Evolutionary conservation across 2,797 vertebrate genomes (phyloP), one percentile per base, ranked within the genome.

Genomic region (Astyanax mexicanus): DNA sequence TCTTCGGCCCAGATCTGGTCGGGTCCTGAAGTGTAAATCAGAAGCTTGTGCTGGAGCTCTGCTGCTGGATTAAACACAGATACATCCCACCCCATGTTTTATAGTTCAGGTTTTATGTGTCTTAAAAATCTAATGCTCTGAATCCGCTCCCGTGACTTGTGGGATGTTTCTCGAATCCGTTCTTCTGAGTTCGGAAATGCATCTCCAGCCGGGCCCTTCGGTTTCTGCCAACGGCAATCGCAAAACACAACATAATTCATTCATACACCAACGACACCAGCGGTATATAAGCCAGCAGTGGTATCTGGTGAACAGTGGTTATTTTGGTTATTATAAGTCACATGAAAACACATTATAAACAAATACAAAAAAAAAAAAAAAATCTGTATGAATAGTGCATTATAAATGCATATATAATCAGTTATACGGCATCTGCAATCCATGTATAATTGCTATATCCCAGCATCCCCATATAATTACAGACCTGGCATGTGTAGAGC

Each of bases 61-160:
- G 29, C 2, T 62, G 60, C 15, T 19, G 60, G 60, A 62, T 62
- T 62, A 62, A 23, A 62, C 37, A 1, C 4, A 11, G 74, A 42
- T 44, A 25, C 12, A 4, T 52, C 49, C 49, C 49, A 54, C 49
- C 66, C 42, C 40, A 70, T 54, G 74, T 69, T 57, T 73, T 70
- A 74, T 65, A 51, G 66, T 60, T 57, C 47, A 45, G 29, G 55
- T 64, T 57, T 44, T 32, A 27, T 61, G 47, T 69, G 57, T 60
- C 69, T 69, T 64, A 64, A 25, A 32, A 62, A 10, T 47, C 13
- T 42, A 51, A 74, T 54, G 17, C 57, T 61, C 15, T 17, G 32
- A 45, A 72, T 61, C 69, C 27, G 5, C 17, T 55, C 38, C 55
- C 23, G n/a, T 55, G 61, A 69, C 27, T 27, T 8, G 61, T 25